Evolutionary conservation across 2,888 invertebrate species (phyloP), one percentile per base, ranked within the genome.

Genomic region (Platycnemis pennipes): DNA sequence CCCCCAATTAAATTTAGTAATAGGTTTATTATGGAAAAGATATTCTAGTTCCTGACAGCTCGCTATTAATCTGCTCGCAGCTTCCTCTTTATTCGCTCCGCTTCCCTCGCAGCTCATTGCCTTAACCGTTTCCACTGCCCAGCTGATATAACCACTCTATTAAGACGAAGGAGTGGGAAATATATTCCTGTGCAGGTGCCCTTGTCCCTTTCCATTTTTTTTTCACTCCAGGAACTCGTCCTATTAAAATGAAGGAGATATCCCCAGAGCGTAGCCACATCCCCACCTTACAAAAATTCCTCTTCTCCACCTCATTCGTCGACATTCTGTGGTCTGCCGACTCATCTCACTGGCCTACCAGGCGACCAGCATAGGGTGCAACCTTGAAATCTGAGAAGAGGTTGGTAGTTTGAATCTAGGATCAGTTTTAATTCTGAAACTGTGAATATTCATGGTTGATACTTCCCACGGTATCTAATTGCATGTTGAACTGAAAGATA

Each of bases 141-240:
- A 45, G 63, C 91, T 56, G 63, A 63, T 91, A n/a, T n/a, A 91
- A 91, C 63, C 49, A 44, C 91, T 91, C 91, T 63, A 91, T 91
- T 91, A 91, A 69, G 56, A n/a, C 91, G 42, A 45, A 44, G 37
- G 42, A 53, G 46, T 63, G 91, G 91, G 63, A 89, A 91, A 91
- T 91, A 91, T 91, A 91, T 91, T 69, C 45, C 63, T 42, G 63
- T 91, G 69, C 91, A 91, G 91, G 91, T 91, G 91, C 91, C n/a
- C 44, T 26, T 63, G 44, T 63, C 63, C 63, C 42, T 7, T n/a
- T 44, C 37, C 77, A 8, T 26, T 77, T 77, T 77, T 77, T 37
- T 16, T 13, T 77, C 77, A 26, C 77, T 77, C 37, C 77, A 16
- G 77, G 77, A 77, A 77, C 77, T 77, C 77, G 77, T 77, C 77